phyloP scores from a whole-genome alignment of 2,888 invertebrate species.

The Aleiodes testaceus region DNA sequence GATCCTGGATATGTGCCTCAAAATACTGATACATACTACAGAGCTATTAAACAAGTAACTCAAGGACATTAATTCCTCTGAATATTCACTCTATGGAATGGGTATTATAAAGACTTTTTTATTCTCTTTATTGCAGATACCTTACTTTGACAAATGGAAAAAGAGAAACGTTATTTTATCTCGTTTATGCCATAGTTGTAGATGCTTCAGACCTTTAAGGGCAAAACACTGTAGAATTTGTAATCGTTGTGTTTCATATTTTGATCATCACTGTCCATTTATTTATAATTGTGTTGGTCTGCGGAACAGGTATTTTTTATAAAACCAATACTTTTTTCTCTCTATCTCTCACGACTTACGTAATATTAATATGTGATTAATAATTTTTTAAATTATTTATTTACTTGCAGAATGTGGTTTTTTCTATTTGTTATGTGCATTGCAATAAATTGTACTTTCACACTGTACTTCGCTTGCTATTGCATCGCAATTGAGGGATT shows the following conservation, averaged over 20 bases:
- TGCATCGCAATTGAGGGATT: conserved; percentile 90
- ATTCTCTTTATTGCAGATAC: conserved; percentile 75
- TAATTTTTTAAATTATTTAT: conserved; percentile 9
- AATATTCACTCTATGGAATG: not conserved
- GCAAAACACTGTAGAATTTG: conserved; percentile 95
- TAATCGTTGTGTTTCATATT: conserved; percentile 90
- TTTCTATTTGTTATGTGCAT: conserved; percentile 91
- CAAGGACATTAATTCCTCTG: not conserved
- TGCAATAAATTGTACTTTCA: conserved; percentile 89
- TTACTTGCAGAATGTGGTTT: conserved; percentile 86
- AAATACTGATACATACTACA: conserved; percentile 91
- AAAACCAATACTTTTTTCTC: not conserved
- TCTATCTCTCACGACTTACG: not conserved
- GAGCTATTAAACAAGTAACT: conserved; percentile 86
- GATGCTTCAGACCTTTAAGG: conserved; percentile 88
- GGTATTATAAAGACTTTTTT: conserved; percentile 1
- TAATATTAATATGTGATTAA: not conserved
- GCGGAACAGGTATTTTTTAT: conserved; percentile 78
- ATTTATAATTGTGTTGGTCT: conserved; percentile 96
- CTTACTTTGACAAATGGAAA: conserved; percentile 94
- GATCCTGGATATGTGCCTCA: conserved; percentile 93
- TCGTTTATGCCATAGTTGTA: conserved; percentile 91
- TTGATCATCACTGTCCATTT: conserved; percentile 96
- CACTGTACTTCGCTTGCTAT: conserved; percentile 90
- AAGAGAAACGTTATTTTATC: conserved; percentile 87